A percentile compares a stretch with the other conserved stretches of the same genome.
These are phyloP conservation scores for Tetrao urogallus DNA, from an alignment of 2,113 vertebrate genomes.

Conservation along the genomic window DNA sequence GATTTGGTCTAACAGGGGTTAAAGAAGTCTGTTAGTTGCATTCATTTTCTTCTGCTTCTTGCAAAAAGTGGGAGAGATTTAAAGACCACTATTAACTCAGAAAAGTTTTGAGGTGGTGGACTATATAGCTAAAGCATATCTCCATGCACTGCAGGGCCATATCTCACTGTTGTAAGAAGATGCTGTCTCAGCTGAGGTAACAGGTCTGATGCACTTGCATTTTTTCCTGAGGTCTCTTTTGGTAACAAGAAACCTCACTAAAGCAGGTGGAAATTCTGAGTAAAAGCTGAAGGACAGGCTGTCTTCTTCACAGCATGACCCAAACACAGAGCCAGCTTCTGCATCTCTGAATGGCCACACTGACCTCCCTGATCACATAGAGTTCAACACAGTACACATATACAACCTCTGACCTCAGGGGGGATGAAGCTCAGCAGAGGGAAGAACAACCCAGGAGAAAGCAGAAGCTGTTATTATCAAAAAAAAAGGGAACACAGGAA, in stretches of 20 bases:
- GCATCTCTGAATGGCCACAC: background rate
- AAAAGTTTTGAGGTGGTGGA: background rate
- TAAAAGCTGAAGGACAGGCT: background rate
- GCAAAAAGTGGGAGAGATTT: background rate
- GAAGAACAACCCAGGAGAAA: slow-evolving; percentile 28
- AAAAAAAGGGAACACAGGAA: background rate
- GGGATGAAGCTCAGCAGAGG: slow-evolving; percentile 11
- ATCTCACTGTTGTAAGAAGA: background rate
- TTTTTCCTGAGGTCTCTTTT: background rate
- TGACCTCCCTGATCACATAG: background rate
- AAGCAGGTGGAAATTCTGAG: background rate
- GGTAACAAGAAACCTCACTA: background rate
- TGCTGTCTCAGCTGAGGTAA: background rate
- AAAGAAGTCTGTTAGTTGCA: background rate
- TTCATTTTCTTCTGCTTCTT: background rate
- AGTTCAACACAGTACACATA: background rate
- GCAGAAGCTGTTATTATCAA: slow-evolving; percentile 55
- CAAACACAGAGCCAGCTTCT: background rate
- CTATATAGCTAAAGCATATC: background rate
- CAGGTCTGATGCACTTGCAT: background rate
- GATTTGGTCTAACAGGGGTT: background rate
- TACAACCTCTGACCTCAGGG: background rate
- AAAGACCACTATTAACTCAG: background rate
- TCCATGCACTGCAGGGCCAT: background rate
- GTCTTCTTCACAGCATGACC: background rate